Percentiles rank a stretch among this genome's conserved stretches.
These are phyloP conservation scores for Pica pica DNA, from an alignment of 2,113 vertebrate species.

Conservation along the genomic window DNA sequence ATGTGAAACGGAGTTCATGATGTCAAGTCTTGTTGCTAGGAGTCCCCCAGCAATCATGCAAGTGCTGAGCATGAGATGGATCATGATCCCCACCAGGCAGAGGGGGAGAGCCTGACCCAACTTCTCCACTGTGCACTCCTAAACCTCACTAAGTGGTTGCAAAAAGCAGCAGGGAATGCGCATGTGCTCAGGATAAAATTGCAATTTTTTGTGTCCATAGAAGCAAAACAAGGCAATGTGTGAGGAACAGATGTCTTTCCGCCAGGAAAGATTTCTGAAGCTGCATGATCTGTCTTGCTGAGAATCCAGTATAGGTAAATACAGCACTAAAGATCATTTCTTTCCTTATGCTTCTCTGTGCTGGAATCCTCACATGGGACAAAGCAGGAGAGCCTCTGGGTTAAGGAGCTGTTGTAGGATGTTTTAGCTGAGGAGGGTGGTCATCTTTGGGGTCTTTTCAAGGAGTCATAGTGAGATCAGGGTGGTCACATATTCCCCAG, in stretches of 20 bases:
- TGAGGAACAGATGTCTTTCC: background rate
- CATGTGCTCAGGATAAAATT: accelerated
- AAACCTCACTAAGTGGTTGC: background rate
- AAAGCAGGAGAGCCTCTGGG: background rate
- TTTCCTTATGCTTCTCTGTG: background rate
- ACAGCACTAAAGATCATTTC: accelerated
- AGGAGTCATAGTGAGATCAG: background rate
- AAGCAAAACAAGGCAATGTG: background rate
- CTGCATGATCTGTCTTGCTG: background rate
- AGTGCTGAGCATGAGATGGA: background rate
- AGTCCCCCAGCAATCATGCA: background rate
- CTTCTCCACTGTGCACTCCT: background rate
- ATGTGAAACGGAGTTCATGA: background rate
- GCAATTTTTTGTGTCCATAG: background rate
- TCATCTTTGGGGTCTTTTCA: background rate
- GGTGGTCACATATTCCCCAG: background rate
- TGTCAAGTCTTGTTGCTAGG: background rate
- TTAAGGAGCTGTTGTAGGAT: background rate
- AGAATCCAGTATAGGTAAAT: background rate
- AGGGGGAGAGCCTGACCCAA: background rate
- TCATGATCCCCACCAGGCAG: background rate
- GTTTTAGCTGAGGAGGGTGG: background rate
- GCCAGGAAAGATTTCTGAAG: background rate
- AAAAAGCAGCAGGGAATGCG: background rate
- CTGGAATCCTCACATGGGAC: background rate